Evolutionary conservation across 2,113 vertebrate genomes (phyloP).

Genomic region (Okapia johnstoni): DNA sequence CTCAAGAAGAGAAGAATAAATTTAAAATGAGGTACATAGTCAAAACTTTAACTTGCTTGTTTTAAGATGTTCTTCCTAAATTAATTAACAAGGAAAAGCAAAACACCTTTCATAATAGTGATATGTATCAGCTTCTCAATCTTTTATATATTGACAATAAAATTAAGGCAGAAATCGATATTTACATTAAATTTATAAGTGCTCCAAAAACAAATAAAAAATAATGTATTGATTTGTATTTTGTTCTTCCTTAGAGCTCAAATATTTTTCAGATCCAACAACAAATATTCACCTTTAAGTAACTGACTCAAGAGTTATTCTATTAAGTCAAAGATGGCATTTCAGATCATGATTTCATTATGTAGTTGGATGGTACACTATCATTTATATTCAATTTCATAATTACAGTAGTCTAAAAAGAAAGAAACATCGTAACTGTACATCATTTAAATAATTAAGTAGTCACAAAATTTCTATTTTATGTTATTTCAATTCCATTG

Average conservation of each 20-base stretch:
- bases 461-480: background rate
- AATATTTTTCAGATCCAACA: background rate
- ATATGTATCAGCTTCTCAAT: background rate
- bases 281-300: background rate
- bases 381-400: background rate
- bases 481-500: background rate
- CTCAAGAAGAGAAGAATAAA: background rate
- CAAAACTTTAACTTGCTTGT: background rate
- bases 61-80: background rate
- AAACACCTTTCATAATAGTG: background rate
- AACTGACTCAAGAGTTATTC: background rate
- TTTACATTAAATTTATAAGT: background rate
- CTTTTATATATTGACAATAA: background rate
- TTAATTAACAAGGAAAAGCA: background rate
- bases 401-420: background rate
- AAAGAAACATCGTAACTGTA: background rate
- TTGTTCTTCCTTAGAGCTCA: background rate
- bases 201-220: background rate
- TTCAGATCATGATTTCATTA: background rate
- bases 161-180: background rate
- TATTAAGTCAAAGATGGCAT: background rate
- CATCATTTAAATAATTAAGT: background rate
- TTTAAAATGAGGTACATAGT: background rate
- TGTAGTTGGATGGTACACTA: background rate
- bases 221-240: background rate